Evolutionary conservation across 2,888 invertebrate species (phyloP).

Genomic region (Plebejus argus): DNA sequence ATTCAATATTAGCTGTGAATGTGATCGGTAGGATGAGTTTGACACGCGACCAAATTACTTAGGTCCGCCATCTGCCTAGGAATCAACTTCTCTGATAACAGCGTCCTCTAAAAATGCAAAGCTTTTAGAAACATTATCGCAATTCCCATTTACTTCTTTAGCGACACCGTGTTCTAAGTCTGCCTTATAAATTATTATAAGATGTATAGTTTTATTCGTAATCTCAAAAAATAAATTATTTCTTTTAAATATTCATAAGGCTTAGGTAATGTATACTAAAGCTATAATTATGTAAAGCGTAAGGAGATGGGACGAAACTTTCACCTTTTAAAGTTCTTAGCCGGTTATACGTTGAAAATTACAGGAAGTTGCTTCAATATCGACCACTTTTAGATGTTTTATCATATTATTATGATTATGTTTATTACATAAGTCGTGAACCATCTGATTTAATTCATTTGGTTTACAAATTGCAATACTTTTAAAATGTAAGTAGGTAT

Average conservation of each 20-base stretch:
- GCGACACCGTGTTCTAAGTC: not conserved
- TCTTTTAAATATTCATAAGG: not conserved
- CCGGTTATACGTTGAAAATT: not conserved
- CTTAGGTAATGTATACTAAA: not conserved
- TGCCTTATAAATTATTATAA: not conserved
- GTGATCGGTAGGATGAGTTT: too few relatives aligned
- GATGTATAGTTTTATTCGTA: not conserved
- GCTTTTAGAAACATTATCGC: too few relatives aligned
- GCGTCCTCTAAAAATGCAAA: too few relatives aligned
- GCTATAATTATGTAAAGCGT: not conserved
- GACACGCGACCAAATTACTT: too few relatives aligned
- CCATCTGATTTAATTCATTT: not conserved
- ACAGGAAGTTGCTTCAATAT: conserved; percentile 10
- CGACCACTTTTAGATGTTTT: not conserved
- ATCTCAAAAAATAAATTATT: not conserved
- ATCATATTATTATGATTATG: conserved; percentile 11
- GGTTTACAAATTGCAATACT: not conserved
- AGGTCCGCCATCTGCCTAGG: too few relatives aligned
- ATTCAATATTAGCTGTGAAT: too few relatives aligned
- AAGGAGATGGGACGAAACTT: conserved; percentile 9
- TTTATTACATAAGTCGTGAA: conserved; percentile 6
- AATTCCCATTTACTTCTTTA: too few relatives aligned
- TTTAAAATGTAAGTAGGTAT: too few relatives aligned
- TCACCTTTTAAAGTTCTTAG: conserved; percentile 14
- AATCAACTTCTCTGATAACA: too few relatives aligned